Evolutionary conservation across 53 echinoderm and acorn worm genomes (phyloP), one percentile per base, ranked within the genome.

Genomic region (Temnopleurus reevesii): DNA sequence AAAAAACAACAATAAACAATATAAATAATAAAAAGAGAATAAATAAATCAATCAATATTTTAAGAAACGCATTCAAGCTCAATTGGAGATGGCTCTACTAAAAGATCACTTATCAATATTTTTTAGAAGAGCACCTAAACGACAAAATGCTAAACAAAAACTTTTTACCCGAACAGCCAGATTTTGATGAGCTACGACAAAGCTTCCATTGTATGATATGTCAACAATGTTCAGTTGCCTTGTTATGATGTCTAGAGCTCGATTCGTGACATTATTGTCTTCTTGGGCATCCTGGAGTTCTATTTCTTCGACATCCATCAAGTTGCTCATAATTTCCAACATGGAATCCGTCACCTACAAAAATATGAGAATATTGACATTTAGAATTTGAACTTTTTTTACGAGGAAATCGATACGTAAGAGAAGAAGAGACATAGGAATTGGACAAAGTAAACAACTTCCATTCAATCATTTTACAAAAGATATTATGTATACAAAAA

Each of bases 201-300:
- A 87, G 12, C 65, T 66, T 71, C 71, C 36, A 87, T 87, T 71
- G 36, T 19, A 28, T 61, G 61, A 44, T 45, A 61, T 31, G 21
- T 71, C 46, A 2, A 87, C 88, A 21, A 87, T 51, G 12, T 71
- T 66, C 17, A 87, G 76, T 47, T 87, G 88, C 30, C 17, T 49
- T 12, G 71, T 10, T 8, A 66, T 49, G 33, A 46, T 47, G 3
- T 30, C 54, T 10, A 87, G 19, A 19, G 71, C 88, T 27, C 88
- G 29, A 51, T 71, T 87, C 1, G 88, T 87, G 9, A 53, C 71
- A 47, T 66, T 66, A 35, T n/a, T 34, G 44, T 30, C 55, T 45
- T 45, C 30, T 5, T 87, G 66, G 18, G 88, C 88, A 19, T 12
- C 33, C 25, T 46, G 45, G n/a, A 87, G 51, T 25, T 66, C 76